Evolutionary conservation across 2,888 invertebrate genomes (phyloP).

Genomic region (Spisula subtruncata): DNA sequence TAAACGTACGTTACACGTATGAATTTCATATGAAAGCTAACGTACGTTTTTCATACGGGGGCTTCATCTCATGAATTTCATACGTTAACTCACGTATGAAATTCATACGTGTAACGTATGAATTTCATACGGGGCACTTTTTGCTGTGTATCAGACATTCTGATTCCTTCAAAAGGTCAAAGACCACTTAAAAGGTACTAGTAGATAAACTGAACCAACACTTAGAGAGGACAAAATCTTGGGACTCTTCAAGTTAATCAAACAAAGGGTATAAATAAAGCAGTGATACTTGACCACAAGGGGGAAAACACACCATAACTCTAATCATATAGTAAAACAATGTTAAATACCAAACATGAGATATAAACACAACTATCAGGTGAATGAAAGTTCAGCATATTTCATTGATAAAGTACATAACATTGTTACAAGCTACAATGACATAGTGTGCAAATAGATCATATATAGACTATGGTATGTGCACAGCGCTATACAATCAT

Average conservation of each 20-base stretch:
- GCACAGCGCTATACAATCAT: not conserved
- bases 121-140: too few relatives aligned
- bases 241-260: conserved; percentile 25
- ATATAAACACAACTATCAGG: conserved; percentile 45
- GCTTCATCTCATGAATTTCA: too few relatives aligned
- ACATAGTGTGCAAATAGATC: not conserved
- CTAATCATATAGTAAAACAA: conserved; percentile 39
- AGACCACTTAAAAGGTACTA: conserved; percentile 34
- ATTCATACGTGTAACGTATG: too few relatives aligned
- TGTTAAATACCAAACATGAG: conserved; percentile 30
- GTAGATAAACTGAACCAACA: conserved; percentile 34
- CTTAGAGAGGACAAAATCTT: not conserved
- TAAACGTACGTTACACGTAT: too few relatives aligned
- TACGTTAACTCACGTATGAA: too few relatives aligned
- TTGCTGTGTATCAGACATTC: not conserved
- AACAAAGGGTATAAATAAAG: conserved; percentile 26
- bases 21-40: too few relatives aligned
- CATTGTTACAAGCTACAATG: not conserved
- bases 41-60: too few relatives aligned
- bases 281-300: conserved; percentile 45
- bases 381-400: conserved; percentile 36
- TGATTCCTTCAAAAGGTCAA: conserved; percentile 31
- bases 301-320: conserved; percentile 30
- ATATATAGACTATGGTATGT: not conserved
- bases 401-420: conserved; percentile 19